These are phyloP conservation scores for Thereva unica DNA, from an alignment of 2,888 invertebrate genomes.

Conservation along the genomic window DNA sequence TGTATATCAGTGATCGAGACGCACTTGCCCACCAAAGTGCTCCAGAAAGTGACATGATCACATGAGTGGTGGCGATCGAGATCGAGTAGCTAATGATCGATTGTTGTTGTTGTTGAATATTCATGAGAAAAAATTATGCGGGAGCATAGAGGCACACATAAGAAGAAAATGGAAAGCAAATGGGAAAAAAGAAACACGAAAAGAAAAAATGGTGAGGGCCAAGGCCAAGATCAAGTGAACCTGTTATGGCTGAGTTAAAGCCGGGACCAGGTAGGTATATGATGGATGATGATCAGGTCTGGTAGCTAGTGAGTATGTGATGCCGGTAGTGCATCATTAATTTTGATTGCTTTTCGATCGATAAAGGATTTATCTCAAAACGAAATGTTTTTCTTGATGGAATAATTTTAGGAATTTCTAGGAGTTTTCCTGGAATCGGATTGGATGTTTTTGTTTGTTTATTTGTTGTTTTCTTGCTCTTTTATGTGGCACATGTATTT, in stretches of 20 bases:
- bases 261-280: background rate
- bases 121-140: background rate
- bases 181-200: background rate
- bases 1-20: background rate
- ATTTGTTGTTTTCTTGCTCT: too few relatives aligned
- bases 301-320: background rate
- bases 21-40: background rate
- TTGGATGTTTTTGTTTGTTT: too few relatives aligned
- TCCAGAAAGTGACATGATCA: slow-evolving; percentile 2
- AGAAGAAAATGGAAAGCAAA: background rate
- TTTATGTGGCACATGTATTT: too few relatives aligned
- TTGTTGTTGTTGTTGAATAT: slow-evolving; percentile 1
- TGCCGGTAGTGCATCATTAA: slow-evolving; percentile 2
- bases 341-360: background rate
- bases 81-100: background rate
- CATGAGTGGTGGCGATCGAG: background rate
- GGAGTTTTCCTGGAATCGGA: too few relatives aligned
- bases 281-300: background rate
- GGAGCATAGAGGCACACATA: background rate
- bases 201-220: background rate
- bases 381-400: too few relatives aligned
- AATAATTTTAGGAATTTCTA: too few relatives aligned
- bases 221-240: slow-evolving; percentile 7
- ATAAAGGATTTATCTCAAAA: too few relatives aligned
- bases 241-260: background rate